phyloP scores from a whole-genome alignment of 1,140 invertebrate species.

The Acyrthosiphon pisum region DNA sequence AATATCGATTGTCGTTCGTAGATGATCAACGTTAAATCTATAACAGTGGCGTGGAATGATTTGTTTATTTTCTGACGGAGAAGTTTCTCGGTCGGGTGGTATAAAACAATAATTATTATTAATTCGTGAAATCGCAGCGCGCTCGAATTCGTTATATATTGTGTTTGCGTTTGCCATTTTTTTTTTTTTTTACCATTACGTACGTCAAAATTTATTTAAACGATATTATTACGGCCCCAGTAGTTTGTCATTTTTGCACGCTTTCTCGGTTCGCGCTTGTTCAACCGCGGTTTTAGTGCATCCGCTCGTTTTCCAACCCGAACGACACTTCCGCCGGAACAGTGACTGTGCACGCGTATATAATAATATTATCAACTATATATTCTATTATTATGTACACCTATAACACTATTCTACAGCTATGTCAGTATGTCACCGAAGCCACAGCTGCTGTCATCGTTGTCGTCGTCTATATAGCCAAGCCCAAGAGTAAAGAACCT shows the following conservation, averaged over 20 bases:
- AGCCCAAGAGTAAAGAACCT: background rate
- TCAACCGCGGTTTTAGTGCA: conserved; percentile 34
- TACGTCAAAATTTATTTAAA: background rate
- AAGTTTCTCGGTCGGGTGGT: background rate
- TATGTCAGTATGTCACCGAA: background rate
- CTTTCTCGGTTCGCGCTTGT: conserved; percentile 37
- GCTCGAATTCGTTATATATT: background rate
- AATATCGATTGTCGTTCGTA: background rate
- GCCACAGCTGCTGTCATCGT: background rate
- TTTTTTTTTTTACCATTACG: background rate
- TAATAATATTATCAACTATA: conserved; percentile 22
- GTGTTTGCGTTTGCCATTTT: background rate
- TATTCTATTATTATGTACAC: background rate
- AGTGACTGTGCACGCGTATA: background rate
- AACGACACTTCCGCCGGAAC: conserved; percentile 44
- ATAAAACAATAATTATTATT: background rate
- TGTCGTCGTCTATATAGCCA: background rate
- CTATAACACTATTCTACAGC: background rate
- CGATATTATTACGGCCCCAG: background rate
- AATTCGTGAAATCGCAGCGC: conserved; percentile 3
- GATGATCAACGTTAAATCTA: no score
- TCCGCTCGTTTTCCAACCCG: conserved; percentile 36
- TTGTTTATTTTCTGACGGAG: background rate
- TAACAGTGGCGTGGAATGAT: background rate
- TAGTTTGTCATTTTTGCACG: conserved; percentile 32